Conservation (phyloP, 2,797 vertebrate species). For the Chloroceryle inda region DNA sequence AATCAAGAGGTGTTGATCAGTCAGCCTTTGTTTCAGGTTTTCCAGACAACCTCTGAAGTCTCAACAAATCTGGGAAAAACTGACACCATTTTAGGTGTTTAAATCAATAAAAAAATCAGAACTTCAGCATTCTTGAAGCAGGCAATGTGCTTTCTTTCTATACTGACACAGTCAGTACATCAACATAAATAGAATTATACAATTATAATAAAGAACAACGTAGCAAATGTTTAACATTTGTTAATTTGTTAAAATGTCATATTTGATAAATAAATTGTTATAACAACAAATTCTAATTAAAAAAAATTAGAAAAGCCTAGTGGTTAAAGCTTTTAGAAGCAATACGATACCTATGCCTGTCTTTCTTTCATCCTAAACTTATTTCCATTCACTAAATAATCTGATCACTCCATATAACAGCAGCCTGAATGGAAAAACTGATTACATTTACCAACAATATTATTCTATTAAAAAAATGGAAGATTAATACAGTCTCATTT, state of each 20-base stretch:
- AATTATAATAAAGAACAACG: not conserved
- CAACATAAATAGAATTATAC: not conserved
- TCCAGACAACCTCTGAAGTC: not conserved
- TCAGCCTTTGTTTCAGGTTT: not conserved
- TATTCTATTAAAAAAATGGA: not conserved
- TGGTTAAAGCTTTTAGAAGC: not conserved
- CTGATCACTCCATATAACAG: not conserved
- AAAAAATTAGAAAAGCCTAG: not conserved
- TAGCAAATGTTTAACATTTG: not conserved
- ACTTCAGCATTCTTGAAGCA: not conserved
- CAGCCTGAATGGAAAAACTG: not conserved
- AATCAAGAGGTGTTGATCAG: not conserved
- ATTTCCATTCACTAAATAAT: not conserved
- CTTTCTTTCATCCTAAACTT: not conserved
- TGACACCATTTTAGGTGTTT: not conserved
- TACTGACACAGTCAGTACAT: not conserved
- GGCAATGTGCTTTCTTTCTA: not conserved
- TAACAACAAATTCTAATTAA: not conserved
- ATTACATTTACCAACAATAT: not conserved
- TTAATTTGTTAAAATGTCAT: not conserved
- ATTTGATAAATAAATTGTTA: not conserved
- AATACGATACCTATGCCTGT: not conserved
- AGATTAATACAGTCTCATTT: not conserved
- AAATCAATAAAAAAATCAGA: not conserved
- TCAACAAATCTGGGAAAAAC: not conserved